These are phyloP conservation scores for Ictalurus furcatus DNA, from an alignment of 2,113 vertebrate species.

Conservation along the genomic window DNA sequence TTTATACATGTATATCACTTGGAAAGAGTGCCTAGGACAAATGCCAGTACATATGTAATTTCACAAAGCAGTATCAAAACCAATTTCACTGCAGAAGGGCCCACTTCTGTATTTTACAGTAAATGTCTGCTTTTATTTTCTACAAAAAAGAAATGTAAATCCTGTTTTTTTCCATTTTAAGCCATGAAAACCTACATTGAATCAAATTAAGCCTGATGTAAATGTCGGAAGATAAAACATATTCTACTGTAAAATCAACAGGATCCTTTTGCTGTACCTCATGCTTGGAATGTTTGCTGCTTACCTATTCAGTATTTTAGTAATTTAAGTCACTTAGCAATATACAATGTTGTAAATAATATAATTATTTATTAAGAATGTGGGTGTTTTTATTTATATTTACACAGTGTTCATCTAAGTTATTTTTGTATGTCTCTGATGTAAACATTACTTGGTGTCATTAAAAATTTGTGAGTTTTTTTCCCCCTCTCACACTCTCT, in stretches of 20 bases:
- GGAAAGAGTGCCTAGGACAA: constrained; percentile 52
- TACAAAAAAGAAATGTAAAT: not conserved
- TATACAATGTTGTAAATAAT: constrained; percentile 95
- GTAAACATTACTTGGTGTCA: constrained; percentile 45
- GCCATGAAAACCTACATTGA: constrained; percentile 67
- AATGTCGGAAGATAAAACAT: constrained; percentile 78
- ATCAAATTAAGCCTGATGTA: constrained; percentile 77
- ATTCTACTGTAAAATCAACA: constrained; percentile 89
- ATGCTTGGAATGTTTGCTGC: constrained; percentile 98
- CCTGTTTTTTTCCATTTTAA: constrained; percentile 53
- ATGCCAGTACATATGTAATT: constrained; percentile 43
- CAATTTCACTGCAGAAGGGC: constrained; percentile 21
- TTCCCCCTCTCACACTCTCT: constrained; percentile 70
- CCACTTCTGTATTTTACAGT: constrained; percentile 7
- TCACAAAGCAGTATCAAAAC: constrained; percentile 24
- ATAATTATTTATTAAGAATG: constrained; percentile 99
- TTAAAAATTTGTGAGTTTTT: constrained; percentile 34
- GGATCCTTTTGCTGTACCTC: constrained; percentile 93
- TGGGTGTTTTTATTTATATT: constrained; percentile 99
- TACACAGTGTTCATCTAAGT: constrained; percentile 93
- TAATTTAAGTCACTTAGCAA: constrained; percentile 91
- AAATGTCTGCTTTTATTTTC: constrained; percentile 44
- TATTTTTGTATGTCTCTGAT: constrained; percentile 93
- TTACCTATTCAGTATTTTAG: constrained; percentile 87
- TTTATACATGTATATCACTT: constrained; percentile 61